These are phyloP conservation scores for Camponotus fellah DNA, from an alignment of 2,888 invertebrate genomes.

Conservation along the genomic window DNA sequence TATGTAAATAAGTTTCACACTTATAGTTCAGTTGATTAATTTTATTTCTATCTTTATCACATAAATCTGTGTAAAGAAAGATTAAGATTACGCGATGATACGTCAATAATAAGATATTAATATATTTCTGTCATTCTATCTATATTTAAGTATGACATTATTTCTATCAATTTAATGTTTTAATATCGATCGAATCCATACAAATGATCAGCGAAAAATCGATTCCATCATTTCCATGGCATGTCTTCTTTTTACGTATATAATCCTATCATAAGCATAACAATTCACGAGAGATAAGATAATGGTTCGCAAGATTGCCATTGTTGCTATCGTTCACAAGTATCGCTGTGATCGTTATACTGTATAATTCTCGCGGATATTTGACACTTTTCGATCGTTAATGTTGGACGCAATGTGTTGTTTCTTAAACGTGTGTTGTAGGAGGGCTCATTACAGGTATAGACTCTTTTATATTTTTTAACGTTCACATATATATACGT, in stretches of 20 bases:
- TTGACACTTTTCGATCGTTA: slow-evolving; percentile 51
- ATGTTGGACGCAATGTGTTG: slow-evolving; percentile 59
- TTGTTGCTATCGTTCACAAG: slow-evolving; percentile 61
- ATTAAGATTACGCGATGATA: not conserved
- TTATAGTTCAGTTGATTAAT: not conserved
- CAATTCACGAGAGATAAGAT: slow-evolving; percentile 75
- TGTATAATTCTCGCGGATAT: slow-evolving; percentile 20
- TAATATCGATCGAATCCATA: not conserved
- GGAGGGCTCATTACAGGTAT: slow-evolving; percentile 69
- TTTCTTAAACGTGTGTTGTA: slow-evolving; percentile 57
- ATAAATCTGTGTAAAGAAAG: not conserved
- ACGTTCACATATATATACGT: not conserved
- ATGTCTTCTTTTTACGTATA: slow-evolving; percentile 1
- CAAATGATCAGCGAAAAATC: slow-evolving; percentile 26
- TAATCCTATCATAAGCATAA: slow-evolving; percentile 41
- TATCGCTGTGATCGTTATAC: slow-evolving; percentile 36
- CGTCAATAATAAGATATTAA: slow-evolving; percentile 4
- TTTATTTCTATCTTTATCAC: not conserved
- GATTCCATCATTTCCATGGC: not conserved
- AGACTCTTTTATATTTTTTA: slow-evolving; percentile 36
- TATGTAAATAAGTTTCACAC: not conserved
- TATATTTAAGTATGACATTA: slow-evolving; percentile 7
- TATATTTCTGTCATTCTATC: not conserved
- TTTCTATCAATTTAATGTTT: not conserved
- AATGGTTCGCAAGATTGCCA: slow-evolving; percentile 69